These are phyloP conservation scores for Athalia rosae DNA, from an alignment of 2,888 invertebrate species.

Conservation along the genomic window DNA sequence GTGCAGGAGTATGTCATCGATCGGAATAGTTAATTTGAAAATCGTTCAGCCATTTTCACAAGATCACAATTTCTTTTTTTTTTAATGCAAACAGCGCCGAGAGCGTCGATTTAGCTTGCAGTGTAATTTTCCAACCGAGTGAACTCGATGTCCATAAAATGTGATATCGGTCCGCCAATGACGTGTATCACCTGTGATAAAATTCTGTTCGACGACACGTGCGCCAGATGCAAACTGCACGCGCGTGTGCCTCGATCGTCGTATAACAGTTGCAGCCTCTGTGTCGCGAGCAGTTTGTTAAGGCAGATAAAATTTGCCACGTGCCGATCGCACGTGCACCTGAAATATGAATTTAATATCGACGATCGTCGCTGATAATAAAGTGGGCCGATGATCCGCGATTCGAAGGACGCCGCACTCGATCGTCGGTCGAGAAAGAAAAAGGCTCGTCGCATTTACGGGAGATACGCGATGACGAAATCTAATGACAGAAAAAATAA, in stretches of 20 bases:
- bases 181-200: conserved; percentile 40
- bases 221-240: conserved; percentile 52
- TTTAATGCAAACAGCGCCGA: conserved; percentile 9
- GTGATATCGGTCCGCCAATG: conserved; percentile 55
- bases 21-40: too few relatives aligned
- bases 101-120: conserved; percentile 16
- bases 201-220: conserved; percentile 46
- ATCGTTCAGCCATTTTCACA: too few relatives aligned
- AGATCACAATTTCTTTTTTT: neutral
- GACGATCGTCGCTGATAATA: neutral
- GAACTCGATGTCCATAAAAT: conserved; percentile 61
- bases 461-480: too few relatives aligned
- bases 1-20: too few relatives aligned
- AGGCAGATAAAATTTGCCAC: conserved; percentile 62
- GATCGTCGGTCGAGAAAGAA: too few relatives aligned
- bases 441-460: too few relatives aligned
- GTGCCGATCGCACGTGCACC: conserved; percentile 46
- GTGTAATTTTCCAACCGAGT: conserved; percentile 62
- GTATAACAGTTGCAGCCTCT: too few relatives aligned
- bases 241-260: conserved; percentile 53
- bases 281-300: conserved; percentile 54
- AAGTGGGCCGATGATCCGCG: too few relatives aligned
- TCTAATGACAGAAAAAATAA: too few relatives aligned
- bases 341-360: conserved; percentile 25
- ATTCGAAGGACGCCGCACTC: too few relatives aligned